phyloP scores from a whole-genome alignment of 2,797 vertebrate species.

The Hylomyscus alleni region DNA sequence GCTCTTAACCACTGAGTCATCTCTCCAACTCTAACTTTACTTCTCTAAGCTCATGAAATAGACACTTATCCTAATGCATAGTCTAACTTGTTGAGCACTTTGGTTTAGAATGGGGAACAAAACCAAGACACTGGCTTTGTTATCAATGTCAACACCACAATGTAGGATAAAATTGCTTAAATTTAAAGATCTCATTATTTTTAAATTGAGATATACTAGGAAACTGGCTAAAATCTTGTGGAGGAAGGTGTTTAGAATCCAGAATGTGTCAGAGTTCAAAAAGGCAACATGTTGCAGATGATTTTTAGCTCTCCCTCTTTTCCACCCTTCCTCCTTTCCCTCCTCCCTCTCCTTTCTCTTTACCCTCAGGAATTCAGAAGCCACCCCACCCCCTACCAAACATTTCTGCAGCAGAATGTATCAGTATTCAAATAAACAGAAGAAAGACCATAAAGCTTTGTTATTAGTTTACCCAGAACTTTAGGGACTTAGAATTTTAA shows the following conservation, averaged over 20 bases:
- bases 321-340: neutral
- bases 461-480: neutral
- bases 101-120: neutral
- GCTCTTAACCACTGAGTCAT: neutral
- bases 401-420: constrained; percentile 39
- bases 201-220: constrained; percentile 3
- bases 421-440: constrained; percentile 16
- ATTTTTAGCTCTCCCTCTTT: neutral
- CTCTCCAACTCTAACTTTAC: neutral
- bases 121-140: constrained; percentile 2
- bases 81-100: neutral
- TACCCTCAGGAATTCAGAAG: neutral
- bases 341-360: no score
- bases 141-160: neutral
- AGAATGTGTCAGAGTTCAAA: constrained; percentile 49
- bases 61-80: constrained; percentile 6
- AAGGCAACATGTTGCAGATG: neutral
- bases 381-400: neutral
- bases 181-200: constrained; percentile 24
- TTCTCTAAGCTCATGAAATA: constrained; percentile 6
- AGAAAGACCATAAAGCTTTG: constrained; percentile 34
- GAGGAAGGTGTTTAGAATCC: constrained; percentile 14
- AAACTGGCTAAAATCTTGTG: constrained; percentile 41
- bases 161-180: constrained; percentile 45
- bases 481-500: neutral